These are phyloP conservation scores for Lepidocyrtoides sp. DNA, from an alignment of 2,888 invertebrate genomes.

Conservation along the genomic window DNA sequence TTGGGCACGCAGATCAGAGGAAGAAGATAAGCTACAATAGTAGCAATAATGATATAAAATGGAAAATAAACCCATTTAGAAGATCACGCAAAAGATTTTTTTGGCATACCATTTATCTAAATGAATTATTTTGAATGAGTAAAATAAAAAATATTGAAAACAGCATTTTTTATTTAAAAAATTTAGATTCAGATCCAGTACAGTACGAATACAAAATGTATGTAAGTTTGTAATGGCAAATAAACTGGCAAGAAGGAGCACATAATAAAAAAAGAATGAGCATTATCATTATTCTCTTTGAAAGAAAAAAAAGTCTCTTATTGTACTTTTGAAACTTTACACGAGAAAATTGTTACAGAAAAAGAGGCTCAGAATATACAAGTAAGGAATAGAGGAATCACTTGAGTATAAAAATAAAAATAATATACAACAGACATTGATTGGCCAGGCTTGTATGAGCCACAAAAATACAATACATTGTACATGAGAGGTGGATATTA, in stretches of 20 bases:
- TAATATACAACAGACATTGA: conserved; percentile 36
- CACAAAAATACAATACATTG: conserved; percentile 45
- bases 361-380: conserved; percentile 14
- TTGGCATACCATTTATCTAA: conserved; percentile 27
- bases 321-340: not conserved
- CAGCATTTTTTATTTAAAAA: not conserved
- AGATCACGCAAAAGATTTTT: conserved; percentile 24
- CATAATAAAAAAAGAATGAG: not conserved
- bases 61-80: not conserved
- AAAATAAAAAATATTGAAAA: conserved; percentile 17
- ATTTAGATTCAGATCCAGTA: not conserved
- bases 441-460: conserved; percentile 30
- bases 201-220: not conserved
- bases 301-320: not conserved
- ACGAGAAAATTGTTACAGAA: not conserved
- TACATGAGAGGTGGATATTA: conserved; percentile 82
- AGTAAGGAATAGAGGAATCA: not conserved
- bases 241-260: not conserved
- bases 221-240: not conserved
- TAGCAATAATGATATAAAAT: conserved; percentile 40
- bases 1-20: too few relatives aligned
- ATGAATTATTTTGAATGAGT: not conserved
- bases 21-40: not conserved
- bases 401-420: not conserved
- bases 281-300: not conserved